Base-by-base conservation (phyloP, 2,797 vertebrate species). In the Gymnocypris eckloni region DNA sequence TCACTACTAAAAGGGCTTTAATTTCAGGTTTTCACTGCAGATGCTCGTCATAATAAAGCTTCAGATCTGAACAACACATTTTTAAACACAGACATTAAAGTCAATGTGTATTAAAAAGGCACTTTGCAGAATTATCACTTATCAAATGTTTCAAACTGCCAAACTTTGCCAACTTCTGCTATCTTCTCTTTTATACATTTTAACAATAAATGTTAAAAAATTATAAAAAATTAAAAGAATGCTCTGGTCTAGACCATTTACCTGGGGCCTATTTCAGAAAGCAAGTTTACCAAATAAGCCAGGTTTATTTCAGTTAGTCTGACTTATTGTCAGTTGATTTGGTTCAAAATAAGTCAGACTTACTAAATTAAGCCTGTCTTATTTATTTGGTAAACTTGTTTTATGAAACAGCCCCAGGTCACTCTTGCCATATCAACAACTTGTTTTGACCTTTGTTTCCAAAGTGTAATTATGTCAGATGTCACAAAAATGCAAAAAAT, bases 1-100 rank as follows among this genome's bases (percentile, higher is more conserved):
- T 67, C 43, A 77, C 77, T 64, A 77, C 18, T 18, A 84, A 83
- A 70, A 79, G 87, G 82, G 81, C 81, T 86, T 71, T 81, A 79
- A 70, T 73, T 78, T 67, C 52, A 81, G 12, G 45, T 50, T 41
- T 41, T 37, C 37, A 72, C 71, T 22, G 33, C 78, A n/a, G 33
- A 67, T 67, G 10, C 8, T 25, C 15, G 6, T 41, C 37, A 41
- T 15, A 67, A 52, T 15, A 2, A 71, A 70, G 43, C 25, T 75
- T 59, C 12, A 59, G 37, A 59, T 78, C 64, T 54, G n/a, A 81
- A 10, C n/a, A 39, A 61, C 18, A 59, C 15, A 43, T 76, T 70
- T 43, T 20, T 16, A 48, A 76, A 45, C 13, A 45, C 13, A 20
- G 39, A 45, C 64, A 37, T 73, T 48, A 66, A 76, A n/a, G 8